Evolutionary conservation across 2,797 vertebrate species (phyloP).

Genomic region (Hippoglossus hippoglossus): DNA sequence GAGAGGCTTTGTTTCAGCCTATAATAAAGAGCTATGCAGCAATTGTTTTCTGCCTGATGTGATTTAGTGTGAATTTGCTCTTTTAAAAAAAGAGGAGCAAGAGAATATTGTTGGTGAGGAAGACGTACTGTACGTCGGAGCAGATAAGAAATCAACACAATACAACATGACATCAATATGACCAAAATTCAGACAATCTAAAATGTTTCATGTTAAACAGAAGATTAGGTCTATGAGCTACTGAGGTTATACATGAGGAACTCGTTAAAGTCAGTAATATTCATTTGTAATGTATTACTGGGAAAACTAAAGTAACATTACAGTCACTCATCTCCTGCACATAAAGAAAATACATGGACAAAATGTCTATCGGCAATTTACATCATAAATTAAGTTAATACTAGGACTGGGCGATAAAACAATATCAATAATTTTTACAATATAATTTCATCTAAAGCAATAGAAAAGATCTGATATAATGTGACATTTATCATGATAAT

Average conservation of each 20-base stretch:
- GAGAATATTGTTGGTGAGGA: slow-evolving; percentile 21
- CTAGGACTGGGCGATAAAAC: too few species aligned
- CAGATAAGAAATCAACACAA: slow-evolving; percentile 15
- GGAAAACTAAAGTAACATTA: neutral
- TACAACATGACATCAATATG: slow-evolving; percentile 10
- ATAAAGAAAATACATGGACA: neutral
- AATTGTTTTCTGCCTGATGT: slow-evolving; percentile 57
- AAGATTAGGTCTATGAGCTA: neutral
- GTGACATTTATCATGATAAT: too few species aligned
- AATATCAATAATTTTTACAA: too few species aligned
- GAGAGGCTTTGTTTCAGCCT: slow-evolving; percentile 24
- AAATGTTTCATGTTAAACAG: neutral
- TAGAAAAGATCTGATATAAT: too few species aligned
- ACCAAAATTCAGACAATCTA: slow-evolving; percentile 9
- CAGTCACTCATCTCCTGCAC: too few species aligned
- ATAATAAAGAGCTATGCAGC: slow-evolving; percentile 33
- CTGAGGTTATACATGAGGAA: neutral
- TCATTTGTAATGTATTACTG: neutral
- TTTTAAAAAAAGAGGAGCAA: slow-evolving; percentile 55
- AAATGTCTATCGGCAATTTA: too few species aligned
- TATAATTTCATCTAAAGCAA: too few species aligned
- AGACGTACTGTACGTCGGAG: neutral
- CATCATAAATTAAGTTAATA: too few species aligned
- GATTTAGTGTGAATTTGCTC: slow-evolving; percentile 59
- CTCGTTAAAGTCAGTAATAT: neutral